These are phyloP conservation scores for Ptilonorhynchus violaceus DNA, from an alignment of 2,113 vertebrate species.

Conservation along the genomic window DNA sequence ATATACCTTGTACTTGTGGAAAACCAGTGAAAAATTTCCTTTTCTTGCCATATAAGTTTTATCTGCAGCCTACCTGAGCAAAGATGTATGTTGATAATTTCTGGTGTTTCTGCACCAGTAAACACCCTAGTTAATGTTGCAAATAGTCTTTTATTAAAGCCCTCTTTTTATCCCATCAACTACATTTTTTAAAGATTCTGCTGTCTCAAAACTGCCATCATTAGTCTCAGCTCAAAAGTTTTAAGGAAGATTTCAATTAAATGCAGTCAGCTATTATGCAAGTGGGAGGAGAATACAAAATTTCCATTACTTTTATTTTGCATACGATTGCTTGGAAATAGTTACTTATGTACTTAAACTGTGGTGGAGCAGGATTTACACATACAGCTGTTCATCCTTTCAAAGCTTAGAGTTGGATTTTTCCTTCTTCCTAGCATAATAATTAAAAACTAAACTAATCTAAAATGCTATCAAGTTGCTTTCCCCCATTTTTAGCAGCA, in stretches of 20 bases:
- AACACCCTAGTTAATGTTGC: conserved; percentile 17
- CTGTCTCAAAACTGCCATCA: not conserved
- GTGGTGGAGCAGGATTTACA: not conserved
- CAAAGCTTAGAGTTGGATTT: not conserved
- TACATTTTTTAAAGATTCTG: not conserved
- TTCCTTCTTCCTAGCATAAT: not conserved
- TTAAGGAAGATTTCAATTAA: conserved; percentile 19
- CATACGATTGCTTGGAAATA: not conserved
- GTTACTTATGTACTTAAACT: not conserved
- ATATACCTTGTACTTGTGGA: not conserved
- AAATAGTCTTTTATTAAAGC: not conserved
- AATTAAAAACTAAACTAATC: not conserved
- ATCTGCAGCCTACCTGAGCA: not conserved
- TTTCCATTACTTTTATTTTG: not conserved
- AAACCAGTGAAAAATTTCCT: not conserved
- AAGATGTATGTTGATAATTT: conserved; percentile 44
- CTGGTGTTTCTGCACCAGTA: conserved; percentile 30
- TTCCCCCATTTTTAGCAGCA: not conserved
- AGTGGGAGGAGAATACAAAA: not conserved
- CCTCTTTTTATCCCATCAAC: not conserved
- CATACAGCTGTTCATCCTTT: not conserved
- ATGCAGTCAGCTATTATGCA: not conserved
- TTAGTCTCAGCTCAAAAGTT: conserved; percentile 36
- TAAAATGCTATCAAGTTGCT: not conserved
- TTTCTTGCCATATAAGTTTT: not conserved